Evolutionary conservation across 2,113 vertebrate genomes (phyloP), one percentile per base, ranked within the genome.

Genomic region (Heterochromis multidens): DNA sequence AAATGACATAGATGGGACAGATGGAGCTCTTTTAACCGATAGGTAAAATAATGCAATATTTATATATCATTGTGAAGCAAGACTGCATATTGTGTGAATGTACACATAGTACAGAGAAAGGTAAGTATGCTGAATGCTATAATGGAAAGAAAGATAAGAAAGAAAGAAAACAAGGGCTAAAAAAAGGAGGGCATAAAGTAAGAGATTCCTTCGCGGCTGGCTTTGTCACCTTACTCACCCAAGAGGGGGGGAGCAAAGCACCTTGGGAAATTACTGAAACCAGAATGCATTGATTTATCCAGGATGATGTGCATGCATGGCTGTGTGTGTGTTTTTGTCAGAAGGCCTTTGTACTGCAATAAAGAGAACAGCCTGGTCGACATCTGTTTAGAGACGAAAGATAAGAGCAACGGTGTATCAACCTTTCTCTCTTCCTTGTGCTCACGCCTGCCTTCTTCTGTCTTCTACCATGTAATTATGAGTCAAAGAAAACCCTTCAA

Each of bases 231-330:
- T 97, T 96, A 93, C 95, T 94, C 58, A 93, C 95, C 95, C 95
- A 87, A 23, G 83, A 25, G 78, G 43, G 57, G 13, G 27, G 81
- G 93, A 96, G 56, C 92, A 92, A 94, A 93, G 96, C 96, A 97
- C 96, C 97, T 92, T 97, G 98, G 98, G 98, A 98, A 98, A 98
- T 98, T 97, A 98, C 93, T 90, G 95, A 97, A 90, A 97, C 97
- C 96, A 96, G 96, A 98, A 97, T 91, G 94, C 97, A 98, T 97
- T 96, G 97, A 98, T 98, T 99, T 97, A 91, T 88, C 89, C 79
- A 6, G 90, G 81, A 85, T 80, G 91, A 83, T 62, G 89, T 81
- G 91, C 80, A 83, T 80, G 80, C 65, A 62, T 58, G 96, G 91
- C 81, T 95, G 95, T 91, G 90, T 83, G 82, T 77, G 76, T 86